Evolutionary conservation across 2,797 vertebrate species (phyloP).

Genomic region (Nothura maculosa): DNA sequence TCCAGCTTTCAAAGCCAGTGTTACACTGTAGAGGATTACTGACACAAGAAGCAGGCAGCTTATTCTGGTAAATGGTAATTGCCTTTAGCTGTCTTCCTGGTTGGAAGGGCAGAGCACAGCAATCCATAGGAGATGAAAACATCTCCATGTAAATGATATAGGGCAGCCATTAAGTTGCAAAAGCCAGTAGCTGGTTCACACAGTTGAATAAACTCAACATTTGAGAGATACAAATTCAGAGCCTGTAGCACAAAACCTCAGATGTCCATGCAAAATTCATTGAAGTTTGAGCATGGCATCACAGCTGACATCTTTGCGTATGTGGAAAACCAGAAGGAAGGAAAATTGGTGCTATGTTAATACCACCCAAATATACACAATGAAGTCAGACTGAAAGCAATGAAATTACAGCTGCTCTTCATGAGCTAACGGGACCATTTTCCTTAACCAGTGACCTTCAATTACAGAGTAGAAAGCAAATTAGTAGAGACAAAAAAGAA

Average conservation of each 20-base stretch:
- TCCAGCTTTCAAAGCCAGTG: background rate
- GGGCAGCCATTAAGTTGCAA: background rate
- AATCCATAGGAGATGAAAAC: background rate
- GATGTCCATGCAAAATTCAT: conserved; percentile 7
- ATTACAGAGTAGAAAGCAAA: conserved; percentile 64
- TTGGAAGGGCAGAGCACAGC: background rate
- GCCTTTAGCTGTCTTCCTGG: background rate
- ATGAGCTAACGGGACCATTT: conserved; percentile 63
- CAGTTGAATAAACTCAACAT: background rate
- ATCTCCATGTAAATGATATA: background rate
- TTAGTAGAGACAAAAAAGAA: conserved; percentile 65
- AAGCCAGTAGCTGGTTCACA: background rate
- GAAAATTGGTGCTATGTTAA: conserved; percentile 58
- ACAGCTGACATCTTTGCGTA: background rate
- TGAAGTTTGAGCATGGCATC: background rate
- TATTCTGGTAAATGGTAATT: background rate
- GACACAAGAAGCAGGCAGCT: background rate
- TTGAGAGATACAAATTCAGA: background rate
- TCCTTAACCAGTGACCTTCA: conserved; percentile 69
- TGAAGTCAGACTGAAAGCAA: conserved; percentile 57
- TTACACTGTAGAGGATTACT: background rate
- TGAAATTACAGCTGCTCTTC: conserved; percentile 53
- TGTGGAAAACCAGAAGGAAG: conserved; percentile 55
- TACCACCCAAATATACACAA: conserved; percentile 66
- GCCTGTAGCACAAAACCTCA: background rate